Percentiles rank a stretch among this genome's conserved stretches.
These are phyloP conservation scores for Oscheius sp. DNA, from an alignment of 2,888 invertebrate species.

Conservation along the genomic window DNA sequence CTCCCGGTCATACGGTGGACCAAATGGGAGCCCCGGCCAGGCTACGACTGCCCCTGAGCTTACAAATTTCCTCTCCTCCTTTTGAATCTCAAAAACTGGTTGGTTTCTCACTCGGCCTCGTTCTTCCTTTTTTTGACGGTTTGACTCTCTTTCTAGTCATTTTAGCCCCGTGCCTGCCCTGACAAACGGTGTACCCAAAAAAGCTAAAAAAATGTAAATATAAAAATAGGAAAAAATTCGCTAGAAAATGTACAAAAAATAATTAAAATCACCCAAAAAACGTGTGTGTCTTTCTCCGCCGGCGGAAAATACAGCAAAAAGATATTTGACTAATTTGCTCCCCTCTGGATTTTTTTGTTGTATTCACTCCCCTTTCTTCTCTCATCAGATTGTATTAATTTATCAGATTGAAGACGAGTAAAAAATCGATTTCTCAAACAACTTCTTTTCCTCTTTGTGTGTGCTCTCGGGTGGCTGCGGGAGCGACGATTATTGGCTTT, in stretches of 20 bases:
- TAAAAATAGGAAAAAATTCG: constrained; percentile 15
- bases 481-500: no score
- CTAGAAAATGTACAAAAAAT: constrained; percentile 32
- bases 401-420: constrained; percentile 1
- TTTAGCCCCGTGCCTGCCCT: neutral
- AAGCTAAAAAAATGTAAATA: constrained; percentile 3
- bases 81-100: no score
- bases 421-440: neutral
- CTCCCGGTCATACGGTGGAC: constrained; percentile 32
- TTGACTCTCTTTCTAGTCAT: no score
- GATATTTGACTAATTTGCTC: constrained; percentile 21
- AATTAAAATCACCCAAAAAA: neutral
- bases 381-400: neutral
- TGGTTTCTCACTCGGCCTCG: no score
- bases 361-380: neutral
- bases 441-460: neutral
- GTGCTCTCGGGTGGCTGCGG: no score
- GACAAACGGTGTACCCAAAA: neutral
- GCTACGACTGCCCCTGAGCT: constrained; percentile 19
- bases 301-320: constrained; percentile 28
- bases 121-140: neutral
- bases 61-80: neutral
- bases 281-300: constrained; percentile 31
- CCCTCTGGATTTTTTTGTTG: constrained; percentile 25
- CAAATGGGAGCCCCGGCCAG: constrained; percentile 25